A percentile compares a stretch with the other conserved stretches of the same genome.
Evolutionary conservation across 2,888 invertebrate genomes (phyloP).

Genomic region (Ophioninae sp.): DNA sequence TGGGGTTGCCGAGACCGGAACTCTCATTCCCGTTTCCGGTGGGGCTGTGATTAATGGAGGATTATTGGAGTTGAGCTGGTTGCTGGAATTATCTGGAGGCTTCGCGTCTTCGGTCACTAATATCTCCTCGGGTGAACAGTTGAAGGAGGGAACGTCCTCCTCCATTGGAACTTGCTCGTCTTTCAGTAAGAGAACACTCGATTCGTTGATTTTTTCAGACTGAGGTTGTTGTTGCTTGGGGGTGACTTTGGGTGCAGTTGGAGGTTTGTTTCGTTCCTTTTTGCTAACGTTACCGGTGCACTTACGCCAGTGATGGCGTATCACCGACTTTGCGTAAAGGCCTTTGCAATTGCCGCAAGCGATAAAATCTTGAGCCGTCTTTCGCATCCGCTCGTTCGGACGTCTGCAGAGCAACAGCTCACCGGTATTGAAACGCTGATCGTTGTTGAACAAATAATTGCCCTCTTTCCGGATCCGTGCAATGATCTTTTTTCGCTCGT

Average conservation of each 20-base stretch:
- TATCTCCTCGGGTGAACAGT: background rate
- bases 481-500: slow-evolving; percentile 50
- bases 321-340: slow-evolving; percentile 40
- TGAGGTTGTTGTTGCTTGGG: background rate
- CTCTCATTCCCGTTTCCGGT: slow-evolving; percentile 7
- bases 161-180: background rate
- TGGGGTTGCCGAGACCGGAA: slow-evolving; percentile 4
- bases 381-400: slow-evolving; percentile 26
- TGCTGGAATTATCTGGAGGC: background rate
- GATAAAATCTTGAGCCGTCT: slow-evolving; percentile 46
- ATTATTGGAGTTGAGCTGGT: background rate
- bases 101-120: background rate
- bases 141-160: background rate
- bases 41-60: slow-evolving; percentile 22
- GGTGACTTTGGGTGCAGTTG: slow-evolving; percentile 11
- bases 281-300: slow-evolving; percentile 29
- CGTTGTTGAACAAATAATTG: slow-evolving; percentile 51
- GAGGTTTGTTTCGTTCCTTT: slow-evolving; percentile 10
- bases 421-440: slow-evolving; percentile 49
- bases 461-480: slow-evolving; percentile 51
- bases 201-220: background rate
- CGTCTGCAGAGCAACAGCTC: slow-evolving; percentile 52
- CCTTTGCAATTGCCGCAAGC: slow-evolving; percentile 57
- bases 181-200: background rate
- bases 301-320: slow-evolving; percentile 46